Conservation (phyloP, 2,797 vertebrate species). For the Chrysocyon brachyurus region DNA sequence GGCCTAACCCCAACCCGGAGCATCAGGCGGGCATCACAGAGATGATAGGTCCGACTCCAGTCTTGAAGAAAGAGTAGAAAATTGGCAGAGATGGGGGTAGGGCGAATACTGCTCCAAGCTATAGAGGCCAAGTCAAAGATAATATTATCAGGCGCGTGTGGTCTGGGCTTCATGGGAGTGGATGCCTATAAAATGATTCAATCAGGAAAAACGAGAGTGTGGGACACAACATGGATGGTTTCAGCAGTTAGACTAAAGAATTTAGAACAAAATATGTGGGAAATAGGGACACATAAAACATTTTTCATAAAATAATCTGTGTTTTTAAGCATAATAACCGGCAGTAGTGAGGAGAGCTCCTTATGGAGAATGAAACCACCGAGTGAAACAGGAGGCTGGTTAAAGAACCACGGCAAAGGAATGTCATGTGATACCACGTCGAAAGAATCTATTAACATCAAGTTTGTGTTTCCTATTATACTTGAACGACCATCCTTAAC, state of each 20-base stretch:
- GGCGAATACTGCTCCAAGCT: neutral
- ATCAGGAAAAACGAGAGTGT: neutral
- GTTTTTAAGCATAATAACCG: neutral
- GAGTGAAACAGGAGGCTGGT: neutral
- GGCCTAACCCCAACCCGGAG: neutral
- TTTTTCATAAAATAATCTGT: neutral
- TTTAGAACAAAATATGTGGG: neutral
- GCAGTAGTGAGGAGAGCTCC: neutral
- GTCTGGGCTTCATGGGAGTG: neutral
- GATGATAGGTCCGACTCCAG: neutral
- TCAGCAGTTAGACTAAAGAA: neutral
- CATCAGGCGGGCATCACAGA: neutral
- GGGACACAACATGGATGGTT: neutral
- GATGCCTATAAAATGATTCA: neutral
- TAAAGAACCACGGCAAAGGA: constrained; percentile 48
- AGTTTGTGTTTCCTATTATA: neutral
- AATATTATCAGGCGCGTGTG: neutral
- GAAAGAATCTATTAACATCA: neutral
- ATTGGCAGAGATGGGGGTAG: neutral
- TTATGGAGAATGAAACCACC: neutral
- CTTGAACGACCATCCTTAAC: constrained; percentile 11
- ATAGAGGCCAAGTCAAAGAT: neutral
- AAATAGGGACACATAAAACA: neutral
- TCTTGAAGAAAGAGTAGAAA: neutral
- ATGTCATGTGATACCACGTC: neutral